Evolutionary conservation across 2,113 vertebrate species (phyloP), one percentile per base, ranked within the genome.

Genomic region (Syrrhaptes paradoxus): DNA sequence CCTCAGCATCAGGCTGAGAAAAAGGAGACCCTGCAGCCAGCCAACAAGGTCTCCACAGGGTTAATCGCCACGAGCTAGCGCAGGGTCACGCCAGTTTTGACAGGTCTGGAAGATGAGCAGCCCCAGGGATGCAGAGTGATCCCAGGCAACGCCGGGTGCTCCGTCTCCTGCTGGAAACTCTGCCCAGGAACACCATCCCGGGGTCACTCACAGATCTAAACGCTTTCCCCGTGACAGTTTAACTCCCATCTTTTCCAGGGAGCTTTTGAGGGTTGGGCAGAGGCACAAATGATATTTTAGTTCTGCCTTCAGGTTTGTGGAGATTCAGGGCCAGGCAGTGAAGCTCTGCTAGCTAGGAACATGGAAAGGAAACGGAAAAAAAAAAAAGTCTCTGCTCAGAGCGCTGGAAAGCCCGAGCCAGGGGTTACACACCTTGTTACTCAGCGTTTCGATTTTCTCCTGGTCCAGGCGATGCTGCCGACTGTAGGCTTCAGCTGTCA

Each of bases 391-490:
- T 66, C 36, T 36, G 32, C 48, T 41, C 16, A 29, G 17, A 28
- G 74, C 1, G n/a, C 46, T 65, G 61, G 77, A 17, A 52, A 79
- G 41, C 32, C 46, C 66, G 52, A 12, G 28, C 0, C 52, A 38
- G 66, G 6, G 31, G 51, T 71, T 65, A 91, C 97, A 45, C 15
- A 99, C 99, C 98, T 99, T 99, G 84, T 93, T 98, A 31, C 96
- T 98, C 43, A 99, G 97, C 0, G 98, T 98, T 87, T 99, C 99
- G 0, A 99, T 99, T 66, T 98, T 99, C 74, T 99, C 99, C 87
- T 99, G 99, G 97, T 99, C 99, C 20, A 99, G 95, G 4, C 98
- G 98, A 43, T 99, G 99, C 36, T 99, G 99, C 38, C 98, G 98
- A 13, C 97, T 93, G 18, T 98, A 98, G 21, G 99, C 99, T 90